Evolutionary conservation across 2,113 vertebrate species (phyloP), one percentile per base, ranked within the genome.

Genomic region (Ochotona princeps): DNA sequence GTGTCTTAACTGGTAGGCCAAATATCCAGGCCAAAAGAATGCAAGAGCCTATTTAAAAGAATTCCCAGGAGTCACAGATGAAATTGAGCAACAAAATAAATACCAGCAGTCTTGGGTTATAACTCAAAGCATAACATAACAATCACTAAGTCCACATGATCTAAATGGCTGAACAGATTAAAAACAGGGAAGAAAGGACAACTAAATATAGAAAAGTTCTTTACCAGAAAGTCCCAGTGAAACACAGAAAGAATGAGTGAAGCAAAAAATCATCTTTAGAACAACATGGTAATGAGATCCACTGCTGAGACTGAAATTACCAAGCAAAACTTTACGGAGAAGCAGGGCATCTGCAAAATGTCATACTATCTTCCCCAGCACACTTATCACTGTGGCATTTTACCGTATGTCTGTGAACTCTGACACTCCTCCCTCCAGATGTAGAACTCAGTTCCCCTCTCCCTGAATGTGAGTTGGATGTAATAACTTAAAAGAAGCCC

Each of bases 171-270:
- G 23, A 32, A 35, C 26, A 66, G 72, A 87, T 87, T 85, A 70
- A 70, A 61, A 78, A 70, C 25, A 26, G 83, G 32, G 15, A 32
- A 86, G 47, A 87, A 72, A 25, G 70, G 70, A 78, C 65, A 87
- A 72, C 65, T 87, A 90, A 93, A 65, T 18, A 11, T 8, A 69
- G 44, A 81, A 87, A 70, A 86, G n/a, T 79, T 86, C 81, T 35
- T 87, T 93, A 65, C 13, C 38, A 30, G 75, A 89, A 66, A 61
- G 32, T 54, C 86, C 65, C 70, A 93, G 11, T 78, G 72, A 83
- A 73, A 82, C 14, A 49, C 61, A 57, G 38, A 44, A 89, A 66
- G 21, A 67, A 92, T 74, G 38, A 67, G 61, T 23, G n/a, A 89
- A 63, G 54, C 7, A 67, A 38, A 67, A 73, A 87, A 80, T 57